These are phyloP conservation scores for Hippocampus mohnikei DNA, from an alignment of 2,113 vertebrate genomes.

Conservation along the genomic window DNA sequence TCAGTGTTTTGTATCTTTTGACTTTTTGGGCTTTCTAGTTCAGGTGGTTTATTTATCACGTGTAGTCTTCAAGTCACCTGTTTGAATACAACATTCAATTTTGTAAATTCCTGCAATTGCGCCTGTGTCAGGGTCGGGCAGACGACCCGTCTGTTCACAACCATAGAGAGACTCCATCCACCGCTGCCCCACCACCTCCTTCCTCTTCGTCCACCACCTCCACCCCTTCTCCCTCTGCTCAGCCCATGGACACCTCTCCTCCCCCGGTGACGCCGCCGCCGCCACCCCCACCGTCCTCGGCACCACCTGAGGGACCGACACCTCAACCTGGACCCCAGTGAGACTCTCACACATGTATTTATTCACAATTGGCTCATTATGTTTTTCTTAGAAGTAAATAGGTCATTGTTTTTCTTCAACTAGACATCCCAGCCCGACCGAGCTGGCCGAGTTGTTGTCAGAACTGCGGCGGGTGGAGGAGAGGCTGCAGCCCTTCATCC, in stretches of 20 bases:
- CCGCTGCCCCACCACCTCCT: slow-evolving; percentile 43
- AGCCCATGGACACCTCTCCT: slow-evolving; percentile 76
- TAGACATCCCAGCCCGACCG: slow-evolving; percentile 83
- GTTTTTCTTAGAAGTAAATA: not conserved
- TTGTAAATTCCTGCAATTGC: not conserved
- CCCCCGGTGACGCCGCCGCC: slow-evolving; percentile 67
- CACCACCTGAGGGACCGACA: slow-evolving; percentile 65
- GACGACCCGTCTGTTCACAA: slow-evolving; percentile 54
- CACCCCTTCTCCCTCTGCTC: slow-evolving; percentile 68
- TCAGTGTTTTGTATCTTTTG: too few relatives aligned
- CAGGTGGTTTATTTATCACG: not conserved
- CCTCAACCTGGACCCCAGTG: slow-evolving; percentile 69
- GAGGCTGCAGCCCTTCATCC: slow-evolving; percentile 84
- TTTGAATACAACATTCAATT: not conserved
- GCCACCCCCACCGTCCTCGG: slow-evolving; percentile 57
- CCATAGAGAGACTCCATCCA: slow-evolving; percentile 48
- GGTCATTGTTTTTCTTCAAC: not conserved
- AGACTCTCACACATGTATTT: not conserved
- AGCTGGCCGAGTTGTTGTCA: slow-evolving; percentile 82
- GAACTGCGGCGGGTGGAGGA: slow-evolving; percentile 82
- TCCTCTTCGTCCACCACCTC: slow-evolving; percentile 67
- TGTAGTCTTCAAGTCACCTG: not conserved
- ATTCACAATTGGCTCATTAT: not conserved
- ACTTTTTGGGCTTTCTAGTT: not conserved
- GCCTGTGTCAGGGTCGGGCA: slow-evolving; percentile 48